phyloP scores from a whole-genome alignment of 2,797 vertebrate genomes.

The Pantherophis alleghaniensis region DNA sequence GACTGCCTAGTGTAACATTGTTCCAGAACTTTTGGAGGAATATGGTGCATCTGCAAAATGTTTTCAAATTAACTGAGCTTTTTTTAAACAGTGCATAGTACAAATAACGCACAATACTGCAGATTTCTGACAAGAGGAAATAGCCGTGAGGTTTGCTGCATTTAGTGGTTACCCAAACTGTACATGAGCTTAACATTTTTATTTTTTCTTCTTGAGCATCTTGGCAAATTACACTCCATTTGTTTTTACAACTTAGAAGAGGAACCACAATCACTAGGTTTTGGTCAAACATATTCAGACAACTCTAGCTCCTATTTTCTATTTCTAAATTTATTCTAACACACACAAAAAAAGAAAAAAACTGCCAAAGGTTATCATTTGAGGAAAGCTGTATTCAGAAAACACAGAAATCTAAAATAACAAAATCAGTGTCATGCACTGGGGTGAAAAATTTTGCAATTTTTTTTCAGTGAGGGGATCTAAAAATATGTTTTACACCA shows the following conservation, averaged over 20 bases:
- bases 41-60: not conserved
- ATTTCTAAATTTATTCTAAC: slow-evolving; percentile 46
- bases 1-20: not conserved
- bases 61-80: not conserved
- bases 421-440: not conserved
- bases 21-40: not conserved
- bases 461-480: too few species aligned
- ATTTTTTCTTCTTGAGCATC: slow-evolving; percentile 32
- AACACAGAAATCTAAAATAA: slow-evolving; percentile 2
- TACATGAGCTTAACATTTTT: not conserved
- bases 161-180: slow-evolving; percentile 1
- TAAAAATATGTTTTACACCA: too few species aligned
- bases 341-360: slow-evolving; percentile 28
- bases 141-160: not conserved
- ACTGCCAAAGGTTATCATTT: slow-evolving; percentile 46
- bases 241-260: slow-evolving; percentile 24
- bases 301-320: slow-evolving; percentile 33
- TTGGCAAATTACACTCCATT: slow-evolving; percentile 22
- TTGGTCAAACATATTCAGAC: slow-evolving; percentile 18
- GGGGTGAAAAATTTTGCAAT: too few species aligned
- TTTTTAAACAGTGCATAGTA: not conserved
- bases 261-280: slow-evolving; percentile 45
- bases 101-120: not conserved
- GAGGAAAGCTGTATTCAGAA: slow-evolving; percentile 21
- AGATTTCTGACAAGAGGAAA: slow-evolving; percentile 25